Evolutionary conservation across 2,888 invertebrate genomes (phyloP), one percentile per base, ranked within the genome.

Genomic region (Geotrupes spiniger): DNA sequence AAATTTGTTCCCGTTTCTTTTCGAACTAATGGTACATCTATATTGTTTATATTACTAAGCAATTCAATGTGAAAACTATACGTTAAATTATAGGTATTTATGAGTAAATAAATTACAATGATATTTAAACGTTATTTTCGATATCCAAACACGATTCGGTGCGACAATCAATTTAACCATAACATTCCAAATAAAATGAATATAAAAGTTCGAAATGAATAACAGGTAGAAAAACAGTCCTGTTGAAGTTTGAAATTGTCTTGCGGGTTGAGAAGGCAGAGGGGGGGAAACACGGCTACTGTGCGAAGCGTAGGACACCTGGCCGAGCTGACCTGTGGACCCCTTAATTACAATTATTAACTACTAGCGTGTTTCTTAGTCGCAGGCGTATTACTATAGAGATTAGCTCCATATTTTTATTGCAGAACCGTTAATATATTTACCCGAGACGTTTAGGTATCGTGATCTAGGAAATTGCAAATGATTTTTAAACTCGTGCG

Each of bases 301-400:
- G 70, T 68, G 63, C 62, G 61, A 62, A 59, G 63, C 60, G 60
- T 60, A 59, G 65, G 65, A 68, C 68, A 70, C 67, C 70, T 68
- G 69, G 67, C 60, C 62, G 61, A 63, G 61, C 64, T 65, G 66
- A 68, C 65, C 68, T 66, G 68, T 64, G 63, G 66, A 64, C 65
- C 65, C 65, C 65, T 69, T 70, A 70, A 69, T 70, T 69, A 68
- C 64, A 68, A 68, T 69, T 69, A 70, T 70, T 69, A 69, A 65
- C 65, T 66, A 64, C 69, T 68, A 70, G 69, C 69, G 62, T 66
- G 67, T 66, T 63, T 64, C 62, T 65, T 63, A 63, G 60, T 65
- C 59, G 53, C 57, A 57, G 55, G 57, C 63, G 59, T 59, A 59
- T 61, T 62, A 56, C 59, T 57, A 55, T 52, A 46, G 49, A 55